Base-by-base conservation (phyloP, 1,140 invertebrate genomes). In the Caenorhabditis brenneri region DNA sequence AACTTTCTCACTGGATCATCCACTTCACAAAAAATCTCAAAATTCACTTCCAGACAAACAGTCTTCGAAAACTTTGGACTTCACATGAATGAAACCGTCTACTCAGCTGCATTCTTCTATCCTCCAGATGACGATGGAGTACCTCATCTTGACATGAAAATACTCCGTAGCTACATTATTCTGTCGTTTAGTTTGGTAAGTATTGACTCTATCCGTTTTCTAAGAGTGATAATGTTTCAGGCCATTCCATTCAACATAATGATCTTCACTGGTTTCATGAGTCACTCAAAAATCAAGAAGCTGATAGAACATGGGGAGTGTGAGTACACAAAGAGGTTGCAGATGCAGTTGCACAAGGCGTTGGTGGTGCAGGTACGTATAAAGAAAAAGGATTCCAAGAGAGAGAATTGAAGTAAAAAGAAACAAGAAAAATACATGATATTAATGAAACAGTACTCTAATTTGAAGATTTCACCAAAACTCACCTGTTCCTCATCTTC, bases 11-110 rank as follows among this genome's bases (percentile, higher is more conserved):
- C n/a, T n/a, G n/a, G n/a, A n/a, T n/a, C n/a, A n/a, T n/a, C n/a
- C n/a, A n/a, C n/a, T n/a, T n/a, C n/a, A n/a, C n/a, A n/a, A n/a
- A n/a, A n/a, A n/a, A n/a, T n/a, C n/a, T n/a, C n/a, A n/a, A n/a
- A n/a, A n/a, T n/a, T n/a, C n/a, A 42, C 5, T 65, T 65, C 1
- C 31, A 65, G 58, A n/a, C 3, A 33, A 33, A 7, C 58, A 15
- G 58, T 65, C 4, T 19, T 65, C 9, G 58, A 65, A n/a, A 65
- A 65, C 31, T 65, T 65, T 19, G 58, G 58, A 33, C 58, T 65
- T 3, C 58, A 65, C 10, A 65, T 65, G 58, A 65, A 65, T 19
- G 58, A 65, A 7, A 65, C 58, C 29, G 58, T 65, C 58, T 65
- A 65, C 58, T 65, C 58, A 0, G 58, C 58, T 1, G 58, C 58